Percentiles rank a stretch among this genome's conserved stretches.
These are phyloP conservation scores for Henicopernis longicauda DNA, from an alignment of 2,113 vertebrate species.

Conservation along the genomic window DNA sequence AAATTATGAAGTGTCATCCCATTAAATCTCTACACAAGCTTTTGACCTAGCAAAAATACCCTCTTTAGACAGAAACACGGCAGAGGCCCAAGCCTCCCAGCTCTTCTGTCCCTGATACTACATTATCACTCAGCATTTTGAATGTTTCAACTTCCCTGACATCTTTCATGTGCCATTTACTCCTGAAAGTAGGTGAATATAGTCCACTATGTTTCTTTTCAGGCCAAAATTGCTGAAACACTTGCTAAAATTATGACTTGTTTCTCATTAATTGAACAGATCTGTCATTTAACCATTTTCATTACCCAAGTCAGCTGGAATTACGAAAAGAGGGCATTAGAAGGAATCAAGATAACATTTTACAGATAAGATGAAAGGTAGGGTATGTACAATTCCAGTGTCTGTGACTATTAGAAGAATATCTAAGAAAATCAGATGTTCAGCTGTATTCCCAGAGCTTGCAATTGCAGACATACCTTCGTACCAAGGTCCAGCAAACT, in stretches of 20 bases:
- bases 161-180: not conserved
- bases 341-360: not conserved
- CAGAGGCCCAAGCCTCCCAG: not conserved
- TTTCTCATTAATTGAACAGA: not conserved
- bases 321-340: not conserved
- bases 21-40: not conserved
- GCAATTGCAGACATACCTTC: conserved; percentile 73
- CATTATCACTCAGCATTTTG: not conserved
- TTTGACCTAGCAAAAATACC: not conserved
- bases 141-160: not conserved
- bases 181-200: not conserved
- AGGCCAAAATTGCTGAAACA: not conserved
- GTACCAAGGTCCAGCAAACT: conserved; percentile 82
- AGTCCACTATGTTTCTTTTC: not conserved
- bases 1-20: not conserved
- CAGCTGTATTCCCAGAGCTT: not conserved
- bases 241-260: not conserved
- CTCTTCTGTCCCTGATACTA: not conserved
- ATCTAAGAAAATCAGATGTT: not conserved
- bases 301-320: not conserved
- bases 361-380: not conserved
- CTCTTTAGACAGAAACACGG: not conserved
- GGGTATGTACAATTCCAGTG: not conserved
- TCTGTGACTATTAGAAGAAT: not conserved
- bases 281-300: not conserved